Percentiles rank a stretch among this genome's conserved stretches.
phyloP scores from a whole-genome alignment of 2,888 invertebrate genomes.

The Charanyca ferruginea region DNA sequence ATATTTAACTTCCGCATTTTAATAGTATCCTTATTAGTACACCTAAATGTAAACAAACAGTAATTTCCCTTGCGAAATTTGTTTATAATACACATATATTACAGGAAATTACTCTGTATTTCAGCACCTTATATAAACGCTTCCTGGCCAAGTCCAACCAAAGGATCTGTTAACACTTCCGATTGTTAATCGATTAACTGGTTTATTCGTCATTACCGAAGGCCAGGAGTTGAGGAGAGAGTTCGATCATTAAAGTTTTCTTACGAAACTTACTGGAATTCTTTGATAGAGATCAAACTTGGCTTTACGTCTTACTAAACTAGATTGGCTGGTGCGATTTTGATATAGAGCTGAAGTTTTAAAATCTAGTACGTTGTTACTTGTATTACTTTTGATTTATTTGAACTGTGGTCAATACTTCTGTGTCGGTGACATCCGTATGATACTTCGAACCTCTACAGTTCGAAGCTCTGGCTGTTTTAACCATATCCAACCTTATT shows the following conservation, averaged over 20 bases:
- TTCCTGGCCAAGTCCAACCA: conserved; percentile 37
- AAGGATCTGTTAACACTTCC: conserved; percentile 59
- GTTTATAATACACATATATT: conserved; percentile 42
- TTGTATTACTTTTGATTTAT: too few species aligned
- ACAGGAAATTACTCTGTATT: conserved; percentile 51
- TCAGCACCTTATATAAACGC: conserved; percentile 56
- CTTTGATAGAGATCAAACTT: background rate
- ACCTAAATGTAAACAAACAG: conserved; percentile 24
- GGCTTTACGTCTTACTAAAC: background rate
- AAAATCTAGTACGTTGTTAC: too few species aligned
- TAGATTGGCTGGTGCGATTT: too few species aligned
- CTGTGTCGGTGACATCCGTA: too few species aligned
- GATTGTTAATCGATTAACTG: conserved; percentile 39
- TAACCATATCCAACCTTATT: too few species aligned
- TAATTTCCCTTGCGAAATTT: conserved; percentile 23
- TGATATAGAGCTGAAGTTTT: too few species aligned
- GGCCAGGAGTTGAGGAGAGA: conserved; percentile 39
- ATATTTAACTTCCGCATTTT: conserved; percentile 1
- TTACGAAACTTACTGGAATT: conserved; percentile 13
- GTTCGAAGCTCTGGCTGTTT: too few species aligned
- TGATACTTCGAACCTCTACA: too few species aligned
- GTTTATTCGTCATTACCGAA: conserved; percentile 39
- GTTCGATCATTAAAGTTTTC: conserved; percentile 9
- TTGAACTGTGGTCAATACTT: too few species aligned
- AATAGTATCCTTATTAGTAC: conserved; percentile 10